Evolutionary conservation across 1,140 invertebrate genomes (phyloP).

Genomic region (Paralvinella palmiformis): DNA sequence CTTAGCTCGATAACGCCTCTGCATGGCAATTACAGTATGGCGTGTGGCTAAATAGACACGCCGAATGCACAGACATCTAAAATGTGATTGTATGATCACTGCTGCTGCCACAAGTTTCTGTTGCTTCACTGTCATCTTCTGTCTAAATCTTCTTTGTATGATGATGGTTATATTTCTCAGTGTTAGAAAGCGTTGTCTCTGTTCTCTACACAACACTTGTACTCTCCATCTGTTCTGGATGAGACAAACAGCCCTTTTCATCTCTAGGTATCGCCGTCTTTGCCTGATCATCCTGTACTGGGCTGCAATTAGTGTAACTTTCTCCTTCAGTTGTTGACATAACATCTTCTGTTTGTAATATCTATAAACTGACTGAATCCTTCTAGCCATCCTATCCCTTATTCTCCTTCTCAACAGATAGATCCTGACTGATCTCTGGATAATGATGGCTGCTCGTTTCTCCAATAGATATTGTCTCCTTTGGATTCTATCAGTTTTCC

Average conservation of each 20-base stretch:
- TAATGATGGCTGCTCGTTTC: no score
- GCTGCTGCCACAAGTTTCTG: no score
- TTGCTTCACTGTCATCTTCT: background rate
- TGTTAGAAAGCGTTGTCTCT: background rate
- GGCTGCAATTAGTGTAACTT: background rate
- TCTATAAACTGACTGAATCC: background rate
- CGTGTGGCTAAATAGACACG: no score
- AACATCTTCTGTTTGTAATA: background rate
- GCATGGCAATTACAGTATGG: background rate
- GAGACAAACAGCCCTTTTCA: background rate
- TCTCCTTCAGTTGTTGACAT: background rate
- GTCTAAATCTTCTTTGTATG: background rate
- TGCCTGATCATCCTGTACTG: background rate
- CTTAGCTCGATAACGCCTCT: background rate
- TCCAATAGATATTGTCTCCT: no score
- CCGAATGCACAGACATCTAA: no score
- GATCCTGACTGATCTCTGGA: no score
- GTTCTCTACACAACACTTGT: background rate
- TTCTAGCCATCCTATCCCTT: no score
- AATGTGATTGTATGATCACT: conserved; percentile 18
- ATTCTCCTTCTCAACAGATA: no score
- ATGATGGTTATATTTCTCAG: background rate
- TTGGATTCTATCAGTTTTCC: no score
- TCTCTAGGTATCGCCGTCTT: background rate
- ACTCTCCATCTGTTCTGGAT: background rate